Conservation (phyloP, 2,113 vertebrate species). For the Oryzias celebensis region DNA sequence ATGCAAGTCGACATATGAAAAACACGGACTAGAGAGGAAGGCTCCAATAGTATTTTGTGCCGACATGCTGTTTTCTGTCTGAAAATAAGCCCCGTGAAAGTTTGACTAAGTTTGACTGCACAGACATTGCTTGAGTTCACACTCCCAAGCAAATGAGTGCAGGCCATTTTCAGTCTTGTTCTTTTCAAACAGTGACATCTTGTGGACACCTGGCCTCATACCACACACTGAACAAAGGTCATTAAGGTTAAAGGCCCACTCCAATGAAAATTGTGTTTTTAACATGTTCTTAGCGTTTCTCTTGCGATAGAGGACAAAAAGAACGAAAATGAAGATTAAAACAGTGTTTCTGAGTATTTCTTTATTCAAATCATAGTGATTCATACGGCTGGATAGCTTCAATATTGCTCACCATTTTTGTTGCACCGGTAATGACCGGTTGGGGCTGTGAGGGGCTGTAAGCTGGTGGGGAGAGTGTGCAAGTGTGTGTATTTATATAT, state of each 20-base stretch:
- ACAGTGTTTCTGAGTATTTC: too few relatives aligned
- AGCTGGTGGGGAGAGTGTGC: too few relatives aligned
- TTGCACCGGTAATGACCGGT: too few relatives aligned
- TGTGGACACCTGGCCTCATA: slow-evolving; percentile 53
- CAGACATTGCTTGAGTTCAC: slow-evolving; percentile 1
- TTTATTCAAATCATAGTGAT: too few relatives aligned
- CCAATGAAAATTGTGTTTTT: too few relatives aligned
- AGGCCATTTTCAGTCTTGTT: slow-evolving; percentile 26
- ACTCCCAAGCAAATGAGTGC: slow-evolving; percentile 9
- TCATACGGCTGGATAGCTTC: too few relatives aligned
- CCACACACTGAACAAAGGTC: neutral
- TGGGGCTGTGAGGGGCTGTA: too few relatives aligned
- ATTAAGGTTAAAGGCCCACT: neutral
- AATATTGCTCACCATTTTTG: too few relatives aligned
- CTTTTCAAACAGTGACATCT: slow-evolving; percentile 72
- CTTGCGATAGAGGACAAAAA: too few relatives aligned
- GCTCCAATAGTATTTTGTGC: neutral
- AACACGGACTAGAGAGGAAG: neutral
- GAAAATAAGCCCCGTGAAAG: neutral
- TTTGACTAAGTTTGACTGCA: neutral
- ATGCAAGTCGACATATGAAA: slow-evolving; percentile 6
- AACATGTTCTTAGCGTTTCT: too few relatives aligned
- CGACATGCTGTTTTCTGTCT: neutral
- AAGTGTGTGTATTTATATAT: too few relatives aligned
- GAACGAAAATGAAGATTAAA: too few relatives aligned